Conservation (phyloP, 2,888 invertebrate species). For the Oligia strigilis region DNA sequence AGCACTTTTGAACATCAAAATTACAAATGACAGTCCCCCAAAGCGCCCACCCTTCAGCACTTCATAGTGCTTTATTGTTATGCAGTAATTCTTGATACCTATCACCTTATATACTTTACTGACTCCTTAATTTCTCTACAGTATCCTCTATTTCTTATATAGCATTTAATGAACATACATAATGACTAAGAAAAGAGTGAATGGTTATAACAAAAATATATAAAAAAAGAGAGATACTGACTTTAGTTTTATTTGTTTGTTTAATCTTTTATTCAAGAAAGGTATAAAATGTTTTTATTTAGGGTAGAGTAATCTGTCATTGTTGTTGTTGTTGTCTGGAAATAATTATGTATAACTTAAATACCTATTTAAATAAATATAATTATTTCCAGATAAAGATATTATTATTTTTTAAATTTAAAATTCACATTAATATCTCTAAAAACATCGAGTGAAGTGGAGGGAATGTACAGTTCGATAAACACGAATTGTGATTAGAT, state of each 20-base stretch:
- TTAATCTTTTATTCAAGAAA: neutral
- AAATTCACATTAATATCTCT: slow-evolving; percentile 4
- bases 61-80: too few relatives aligned
- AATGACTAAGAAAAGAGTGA: neutral
- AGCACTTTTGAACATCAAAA: too few relatives aligned
- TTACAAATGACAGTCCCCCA: too few relatives aligned
- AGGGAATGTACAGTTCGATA: slow-evolving; percentile 22
- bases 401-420: neutral
- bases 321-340: too few relatives aligned
- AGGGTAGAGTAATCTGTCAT: neutral
- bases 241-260: too few relatives aligned
- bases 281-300: neutral
- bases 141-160: neutral
- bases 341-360: too few relatives aligned
- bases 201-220: neutral
- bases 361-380: too few relatives aligned
- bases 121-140: neutral
- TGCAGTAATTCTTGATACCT: neutral
- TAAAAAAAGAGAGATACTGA: neutral
- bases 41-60: too few relatives aligned
- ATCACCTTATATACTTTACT: neutral
- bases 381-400: too few relatives aligned
- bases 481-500: slow-evolving; percentile 38
- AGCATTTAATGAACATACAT: neutral
- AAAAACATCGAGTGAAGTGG: neutral